Evolutionary conservation across 1,140 invertebrate genomes (phyloP).

Genomic region (Leptonema lineaticorne): DNA sequence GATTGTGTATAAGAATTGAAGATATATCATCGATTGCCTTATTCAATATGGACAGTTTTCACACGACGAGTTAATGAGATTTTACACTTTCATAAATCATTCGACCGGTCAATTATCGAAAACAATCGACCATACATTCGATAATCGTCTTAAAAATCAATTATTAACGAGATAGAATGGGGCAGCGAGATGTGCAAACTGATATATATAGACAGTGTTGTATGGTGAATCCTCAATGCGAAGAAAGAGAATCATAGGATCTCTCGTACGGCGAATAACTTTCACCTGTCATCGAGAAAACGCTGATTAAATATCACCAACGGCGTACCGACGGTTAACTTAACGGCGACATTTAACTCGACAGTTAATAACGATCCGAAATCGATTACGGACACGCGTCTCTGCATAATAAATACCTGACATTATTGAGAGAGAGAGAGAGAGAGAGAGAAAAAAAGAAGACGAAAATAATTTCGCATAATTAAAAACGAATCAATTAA

Average conservation of each 20-base stretch:
- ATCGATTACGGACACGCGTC: too few species aligned
- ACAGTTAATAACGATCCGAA: too few species aligned
- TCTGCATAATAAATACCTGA: too few species aligned
- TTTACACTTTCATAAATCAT: not conserved
- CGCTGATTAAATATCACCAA: slow-evolving; percentile 13
- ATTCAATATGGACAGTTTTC: not conserved
- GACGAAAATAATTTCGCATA: too few species aligned
- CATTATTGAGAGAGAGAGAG: too few species aligned
- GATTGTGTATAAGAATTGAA: too few species aligned
- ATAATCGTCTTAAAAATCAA: not conserved
- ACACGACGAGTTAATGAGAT: not conserved
- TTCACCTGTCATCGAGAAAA: slow-evolving; percentile 7
- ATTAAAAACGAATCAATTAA: too few species aligned
- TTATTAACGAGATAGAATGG: not conserved
- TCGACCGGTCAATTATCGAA: too few species aligned
- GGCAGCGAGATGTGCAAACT: not conserved
- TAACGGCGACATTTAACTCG: not conserved
- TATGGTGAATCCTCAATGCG: not conserved
- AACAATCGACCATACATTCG: not conserved
- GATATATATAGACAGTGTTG: not conserved
- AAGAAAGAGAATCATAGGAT: not conserved
- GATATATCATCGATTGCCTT: too few species aligned
- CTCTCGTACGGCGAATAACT: not conserved
- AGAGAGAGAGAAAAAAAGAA: too few species aligned
- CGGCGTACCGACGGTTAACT: not conserved